phyloP scores from a whole-genome alignment of 2,113 vertebrate species.

The Pluvialis apricaria region DNA sequence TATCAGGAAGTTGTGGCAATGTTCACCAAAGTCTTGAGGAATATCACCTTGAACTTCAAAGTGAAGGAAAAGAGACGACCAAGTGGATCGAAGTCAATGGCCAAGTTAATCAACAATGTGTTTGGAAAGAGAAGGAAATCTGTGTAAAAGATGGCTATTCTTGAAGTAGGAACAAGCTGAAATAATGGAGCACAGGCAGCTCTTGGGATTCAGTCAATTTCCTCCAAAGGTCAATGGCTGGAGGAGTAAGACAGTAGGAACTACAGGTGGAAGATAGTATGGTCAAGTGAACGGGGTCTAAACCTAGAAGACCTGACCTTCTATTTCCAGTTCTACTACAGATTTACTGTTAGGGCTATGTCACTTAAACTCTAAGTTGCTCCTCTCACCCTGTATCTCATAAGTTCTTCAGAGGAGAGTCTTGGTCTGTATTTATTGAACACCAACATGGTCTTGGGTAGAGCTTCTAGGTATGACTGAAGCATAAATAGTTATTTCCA shows the following conservation, averaged over 20 bases:
- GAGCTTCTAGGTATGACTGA: not conserved
- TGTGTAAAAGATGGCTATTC: constrained; percentile 64
- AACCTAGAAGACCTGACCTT: not conserved
- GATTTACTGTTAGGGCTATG: not conserved
- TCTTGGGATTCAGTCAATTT: not conserved
- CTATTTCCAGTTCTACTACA: not conserved
- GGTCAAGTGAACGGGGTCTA: not conserved
- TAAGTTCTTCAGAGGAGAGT: not conserved
- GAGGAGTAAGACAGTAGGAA: not conserved
- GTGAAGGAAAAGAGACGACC: constrained; percentile 80
- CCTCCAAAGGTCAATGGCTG: not conserved
- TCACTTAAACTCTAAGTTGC: not conserved
- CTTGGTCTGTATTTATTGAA: not conserved
- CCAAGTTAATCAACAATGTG: constrained; percentile 86
- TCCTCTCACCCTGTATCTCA: not conserved
- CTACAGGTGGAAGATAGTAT: not conserved
- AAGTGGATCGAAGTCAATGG: constrained; percentile 87
- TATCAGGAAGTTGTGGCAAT: constrained; percentile 82
- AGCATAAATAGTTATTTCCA: not conserved
- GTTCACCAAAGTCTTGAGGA: constrained; percentile 81
- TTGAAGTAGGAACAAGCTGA: not conserved
- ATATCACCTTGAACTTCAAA: constrained; percentile 67
- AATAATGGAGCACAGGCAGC: not conserved
- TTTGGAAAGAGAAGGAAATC: constrained; percentile 90
- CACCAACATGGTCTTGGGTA: not conserved